Base-by-base conservation (phyloP, 2,797 vertebrate species). In the Euthynnus affinis region DNA sequence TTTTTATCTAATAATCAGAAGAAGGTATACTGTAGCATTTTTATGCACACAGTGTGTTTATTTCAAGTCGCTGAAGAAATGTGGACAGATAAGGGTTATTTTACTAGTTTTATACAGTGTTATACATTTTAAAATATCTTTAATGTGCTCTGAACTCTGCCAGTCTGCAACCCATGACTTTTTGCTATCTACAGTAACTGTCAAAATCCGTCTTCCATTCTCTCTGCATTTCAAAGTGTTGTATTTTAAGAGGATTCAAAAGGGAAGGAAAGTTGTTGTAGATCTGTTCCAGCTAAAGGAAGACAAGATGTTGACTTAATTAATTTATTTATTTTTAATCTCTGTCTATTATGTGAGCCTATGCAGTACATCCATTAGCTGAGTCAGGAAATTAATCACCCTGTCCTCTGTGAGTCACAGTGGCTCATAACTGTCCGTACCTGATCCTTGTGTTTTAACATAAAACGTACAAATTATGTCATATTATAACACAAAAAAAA, bases 1-100 rank as follows among this genome's bases (percentile, higher is more conserved):
- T 89, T 82, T 88, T 85, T 85, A 61, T 74, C 49, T 32, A 56
- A 42, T 65, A 65, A 80, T 79, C 49, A 78, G 15, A 86, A 71
- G 42, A 73, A 58, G 58, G 1, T 44, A 40, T 52, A 0, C 27
- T 29, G 27, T 29, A 51, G 59, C 74, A 74, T 82, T 76, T 57
- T 71, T 60, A 52, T 61, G 69, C 72, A 59, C n/a, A 13, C 53
- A 3, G 9, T 52, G 48, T 64, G 42, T 82, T 85, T 76, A 76
- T 80, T 83, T 73, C 22, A 62, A 72, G 37, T 1, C 10, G 25
- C 29, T 63, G 34, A 77, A 55, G 52, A 18, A 74, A 58, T 83
- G 81, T 77, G 46, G 68, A 84, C 60, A 81, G 52, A 88, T 80
- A 23, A 73, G 66, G 71, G 71, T 83, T 70, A 71, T 59, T 69